Conservation (phyloP, 2,113 vertebrate species). For the Colistium nudipinnis region DNA sequence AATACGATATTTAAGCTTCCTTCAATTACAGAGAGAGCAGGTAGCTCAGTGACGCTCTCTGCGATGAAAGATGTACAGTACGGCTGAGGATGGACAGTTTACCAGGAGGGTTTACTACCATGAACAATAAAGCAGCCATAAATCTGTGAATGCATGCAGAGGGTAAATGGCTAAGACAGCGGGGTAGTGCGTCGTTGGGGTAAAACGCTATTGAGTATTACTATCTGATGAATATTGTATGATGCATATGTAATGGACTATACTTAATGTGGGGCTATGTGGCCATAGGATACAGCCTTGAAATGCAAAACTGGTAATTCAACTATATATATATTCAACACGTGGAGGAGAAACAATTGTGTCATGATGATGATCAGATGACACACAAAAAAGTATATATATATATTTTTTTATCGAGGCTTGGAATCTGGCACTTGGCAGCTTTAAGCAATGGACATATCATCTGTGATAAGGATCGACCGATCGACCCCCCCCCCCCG, state of each 20-base stretch:
- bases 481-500: not conserved
- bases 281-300: not conserved
- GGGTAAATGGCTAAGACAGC: not conserved
- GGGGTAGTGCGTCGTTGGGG: not conserved
- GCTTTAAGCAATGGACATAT: no score
- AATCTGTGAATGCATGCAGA: not conserved
- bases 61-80: constrained; percentile 46
- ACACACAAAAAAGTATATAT: not conserved
- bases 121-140: constrained; percentile 5
- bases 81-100: constrained; percentile 15
- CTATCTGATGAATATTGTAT: not conserved
- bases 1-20: constrained; percentile 73
- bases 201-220: not conserved
- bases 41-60: constrained; percentile 44
- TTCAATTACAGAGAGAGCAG: constrained; percentile 65
- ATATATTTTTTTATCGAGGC: constrained; percentile 8
- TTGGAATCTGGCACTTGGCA: no score
- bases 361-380: not conserved
- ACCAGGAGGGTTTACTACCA: constrained; percentile 11
- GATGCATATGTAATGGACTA: not conserved
- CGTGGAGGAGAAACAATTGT: not conserved
- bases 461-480: not conserved
- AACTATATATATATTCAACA: not conserved
- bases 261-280: no score
- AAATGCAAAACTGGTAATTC: not conserved